Base-by-base conservation (phyloP, 1,140 invertebrate genomes). In the Odontomachus brunneus region DNA sequence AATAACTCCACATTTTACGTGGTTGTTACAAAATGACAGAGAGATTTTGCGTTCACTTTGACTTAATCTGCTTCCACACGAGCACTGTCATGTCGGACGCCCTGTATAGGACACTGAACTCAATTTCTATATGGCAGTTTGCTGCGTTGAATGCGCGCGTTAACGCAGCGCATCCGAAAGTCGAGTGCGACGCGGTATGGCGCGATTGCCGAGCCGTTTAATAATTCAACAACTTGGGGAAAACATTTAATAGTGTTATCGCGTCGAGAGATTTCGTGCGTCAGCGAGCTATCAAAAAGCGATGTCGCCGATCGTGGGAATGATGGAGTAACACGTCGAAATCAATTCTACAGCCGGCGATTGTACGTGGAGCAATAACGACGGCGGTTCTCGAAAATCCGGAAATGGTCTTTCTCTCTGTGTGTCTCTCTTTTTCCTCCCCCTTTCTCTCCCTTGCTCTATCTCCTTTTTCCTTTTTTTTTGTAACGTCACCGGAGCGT, bases 291-390 rank as follows among this genome's bases (percentile, higher is more conserved):
- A 80, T 71, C 51, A 80, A 80, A 80, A 71, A 80, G 69, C 51
- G n/a, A 80, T 80, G 69, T 57, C 29, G 9, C 22, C 65, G 75
- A 69, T 80, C 75, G 65, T 22, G 24, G 65, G 59, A 24, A 80
- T 80, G 75, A 80, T 71, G 57, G 53, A 80, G 75, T 80, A 80
- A 80, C 75, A 71, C 75, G 53, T 26, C 51, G 51, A 57, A 80
- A 80, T 71, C 75, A 69, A 80, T 80, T 80, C 33, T 24, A 11
- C 65, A 44, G 57, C 65, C 75, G 51, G 24, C 75, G 22, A 80
- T 80, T 57, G 75, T 80, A 57, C 65, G 51, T 3, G 75, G 48
- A 65, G 38, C 59, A 76, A 76, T 82, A 75, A 75, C 80, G 71
- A 76, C 48, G 29, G 9, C 2, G 33, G 60, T 76, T 65, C 60